Conservation (phyloP, 2,113 vertebrate genomes). For the Heterotilapia buettikoferi region DNA sequence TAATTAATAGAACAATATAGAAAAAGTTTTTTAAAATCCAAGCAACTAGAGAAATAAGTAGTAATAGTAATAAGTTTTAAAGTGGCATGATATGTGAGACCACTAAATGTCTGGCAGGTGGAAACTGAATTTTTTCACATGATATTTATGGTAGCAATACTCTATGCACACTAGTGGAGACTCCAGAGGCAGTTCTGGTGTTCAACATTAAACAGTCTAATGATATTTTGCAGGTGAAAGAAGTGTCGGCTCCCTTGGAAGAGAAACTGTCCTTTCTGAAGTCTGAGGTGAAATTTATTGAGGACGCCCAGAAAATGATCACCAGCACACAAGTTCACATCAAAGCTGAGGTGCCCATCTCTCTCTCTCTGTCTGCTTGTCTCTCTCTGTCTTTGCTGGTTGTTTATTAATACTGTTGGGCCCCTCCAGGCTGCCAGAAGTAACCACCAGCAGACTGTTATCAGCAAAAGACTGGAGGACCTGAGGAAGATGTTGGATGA, state of each 20-base stretch:
- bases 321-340: slow-evolving; percentile 14
- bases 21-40: neutral
- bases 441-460: slow-evolving; percentile 27
- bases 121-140: neutral
- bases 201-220: neutral
- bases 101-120: neutral
- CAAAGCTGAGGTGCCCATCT: slow-evolving; percentile 25
- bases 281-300: slow-evolving; percentile 21
- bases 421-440: slow-evolving; percentile 19
- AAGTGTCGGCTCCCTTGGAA: neutral
- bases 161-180: neutral
- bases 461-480: slow-evolving; percentile 30
- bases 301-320: neutral
- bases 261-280: slow-evolving; percentile 26
- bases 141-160: neutral
- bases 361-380: neutral
- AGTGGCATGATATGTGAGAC: neutral
- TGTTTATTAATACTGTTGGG: neutral
- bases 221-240: slow-evolving; percentile 33
- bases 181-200: neutral
- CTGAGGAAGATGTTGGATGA: slow-evolving; percentile 4
- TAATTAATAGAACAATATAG: neutral
- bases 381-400: neutral
- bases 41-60: neutral
- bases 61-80: neutral